Evolutionary conservation across 2,888 invertebrate species (phyloP), one percentile per base, ranked within the genome.

Genomic region (Gandaritis pyraliata): DNA sequence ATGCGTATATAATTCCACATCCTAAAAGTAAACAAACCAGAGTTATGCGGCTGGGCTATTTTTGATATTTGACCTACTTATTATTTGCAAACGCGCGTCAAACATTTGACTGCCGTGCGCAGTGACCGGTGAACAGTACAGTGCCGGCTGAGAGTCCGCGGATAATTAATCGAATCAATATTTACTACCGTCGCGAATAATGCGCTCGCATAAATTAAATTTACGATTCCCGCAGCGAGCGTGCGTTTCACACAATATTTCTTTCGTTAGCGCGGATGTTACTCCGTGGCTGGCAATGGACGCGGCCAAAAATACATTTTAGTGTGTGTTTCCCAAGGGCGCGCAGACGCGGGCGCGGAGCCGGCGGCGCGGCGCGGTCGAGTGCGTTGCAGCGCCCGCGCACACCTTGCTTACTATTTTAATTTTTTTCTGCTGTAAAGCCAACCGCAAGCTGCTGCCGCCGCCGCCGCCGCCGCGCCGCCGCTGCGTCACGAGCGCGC

Each of bases 261-360:
- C 82, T 87, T 87, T 88, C 83, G 74, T 72, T 76, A 79, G 73
- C 80, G 75, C 82, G 83, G 81, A 83, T 84, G 85, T 84, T 82
- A 82, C 86, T 83, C 75, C 79, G 85, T 82, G 85, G 85, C 86
- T 87, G 87, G 89, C 89, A 89, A 87, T 89, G 87, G 85, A 82
- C 81, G 81, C 81, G 69, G 85, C 88, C 84, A 83, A 87, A 90
- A 89, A 90, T 90, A 90, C 73, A 83, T 86, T 90, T 89, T 88
- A 88, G 87, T 87, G 88, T 90, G 83, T 81, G 82, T 83, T 85
- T 81, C 78, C 81, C 90, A 90, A 90, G 90, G 90, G 89, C 90
- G 82, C 54, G 46, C 64, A 46, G 58, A 52, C 33, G 59, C 56
- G 67, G 64, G 66, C 68, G 72, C 64, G n/a, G 57, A 52, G 58